Percentiles rank a stretch among this genome's conserved stretches.
Conservation (phyloP, 2,113 vertebrate species). For the Trogon surrucura region DNA sequence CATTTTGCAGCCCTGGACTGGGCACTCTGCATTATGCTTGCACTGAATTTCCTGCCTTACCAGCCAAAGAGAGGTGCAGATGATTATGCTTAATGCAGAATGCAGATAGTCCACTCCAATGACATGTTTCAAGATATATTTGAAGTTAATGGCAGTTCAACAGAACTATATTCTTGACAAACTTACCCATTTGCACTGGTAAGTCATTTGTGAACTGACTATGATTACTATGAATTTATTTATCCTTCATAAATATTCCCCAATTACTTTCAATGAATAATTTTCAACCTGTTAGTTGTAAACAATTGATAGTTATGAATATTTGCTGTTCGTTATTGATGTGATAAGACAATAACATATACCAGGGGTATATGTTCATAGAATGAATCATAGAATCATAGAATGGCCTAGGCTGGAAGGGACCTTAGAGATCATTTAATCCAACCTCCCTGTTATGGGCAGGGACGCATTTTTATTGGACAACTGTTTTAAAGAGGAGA, state of each 20-base stretch:
- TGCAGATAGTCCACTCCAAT: not conserved
- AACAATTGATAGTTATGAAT: not conserved
- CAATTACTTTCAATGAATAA: constrained; percentile 4
- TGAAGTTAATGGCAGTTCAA: not conserved
- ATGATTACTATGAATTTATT: not conserved
- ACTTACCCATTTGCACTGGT: not conserved
- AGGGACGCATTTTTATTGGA: not conserved
- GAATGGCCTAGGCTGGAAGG: too few species aligned
- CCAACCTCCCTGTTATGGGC: too few species aligned
- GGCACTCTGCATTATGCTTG: not conserved
- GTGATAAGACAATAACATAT: not conserved
- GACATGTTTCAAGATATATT: not conserved
- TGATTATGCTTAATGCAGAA: not conserved
- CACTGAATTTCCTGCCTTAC: not conserved
- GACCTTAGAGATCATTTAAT: too few species aligned
- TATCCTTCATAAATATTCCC: not conserved
- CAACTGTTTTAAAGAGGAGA: not conserved
- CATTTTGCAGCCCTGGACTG: not conserved
- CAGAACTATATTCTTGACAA: not conserved
- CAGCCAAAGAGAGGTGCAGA: not conserved
- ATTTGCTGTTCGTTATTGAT: not conserved
- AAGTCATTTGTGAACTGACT: not conserved
- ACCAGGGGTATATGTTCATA: not conserved
- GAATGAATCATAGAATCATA: too few species aligned
- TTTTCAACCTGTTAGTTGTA: not conserved